Base-by-base conservation (phyloP, 1,140 invertebrate species). In the Brachionus asplanchnoidis region DNA sequence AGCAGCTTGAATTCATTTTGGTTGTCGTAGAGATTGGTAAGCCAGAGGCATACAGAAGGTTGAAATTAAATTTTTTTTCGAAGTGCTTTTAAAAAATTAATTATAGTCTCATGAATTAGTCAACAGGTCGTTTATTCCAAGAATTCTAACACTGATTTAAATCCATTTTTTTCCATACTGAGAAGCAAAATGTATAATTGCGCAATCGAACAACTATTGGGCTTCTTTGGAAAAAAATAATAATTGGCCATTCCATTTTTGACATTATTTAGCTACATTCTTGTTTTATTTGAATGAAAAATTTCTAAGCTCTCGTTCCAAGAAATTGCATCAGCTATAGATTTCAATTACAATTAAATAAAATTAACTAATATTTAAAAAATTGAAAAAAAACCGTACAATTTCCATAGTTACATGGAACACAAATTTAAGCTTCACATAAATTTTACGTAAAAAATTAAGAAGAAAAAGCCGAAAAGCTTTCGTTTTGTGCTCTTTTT, bases 281-380 rank as follows among this genome's bases (percentile, higher is more conserved):
- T 20, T 20, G 53, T 23, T 60, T 20, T 60, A 23, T 60, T 60
- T 60, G n/a, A 20, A 60, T 60, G 17, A 20, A 60, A 60, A 20
- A 20, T 60, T 60, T 60, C 53, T 60, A 60, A 60, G 53, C 9
- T 60, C 53, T 60, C 53, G 53, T 60, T 60, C 53, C 53, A 60
- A 60, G 53, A 60, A 60, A 23, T 20, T 60, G 53, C 53, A 60
- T 20, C 6, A 20, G n/a, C 20, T 60, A 20, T 23, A 60, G 46
- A 60, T 68, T 73, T 73, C 40, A 20, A 40, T 40, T 73, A 42
- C 6, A 73, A 73, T 73, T 73, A 40, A 73, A 73, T 40, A 73
- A 73, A 73, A 73, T 73, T 73, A 73, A 73, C 68, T 73, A 73
- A 73, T 73, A 42, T 73, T 73, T 73, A 73, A 73, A 73, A 42